A percentile compares a stretch with the other conserved stretches of the same genome.
These are phyloP conservation scores for Sorex fumeus DNA, from an alignment of 2,113 vertebrate genomes.

Conservation along the genomic window DNA sequence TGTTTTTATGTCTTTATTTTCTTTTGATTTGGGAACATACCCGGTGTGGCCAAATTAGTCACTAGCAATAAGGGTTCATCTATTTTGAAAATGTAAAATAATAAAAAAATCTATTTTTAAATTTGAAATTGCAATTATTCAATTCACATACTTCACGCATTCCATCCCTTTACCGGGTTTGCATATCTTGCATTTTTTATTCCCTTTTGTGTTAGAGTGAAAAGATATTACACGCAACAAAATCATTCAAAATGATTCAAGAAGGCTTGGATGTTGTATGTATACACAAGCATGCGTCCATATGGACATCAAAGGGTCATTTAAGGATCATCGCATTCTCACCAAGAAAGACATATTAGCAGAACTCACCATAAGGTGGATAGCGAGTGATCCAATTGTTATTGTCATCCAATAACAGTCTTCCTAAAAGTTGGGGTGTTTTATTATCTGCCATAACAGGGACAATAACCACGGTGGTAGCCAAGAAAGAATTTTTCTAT, in stretches of 20 bases:
- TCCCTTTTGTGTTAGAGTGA: conserved; percentile 13
- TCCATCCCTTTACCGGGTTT: neutral
- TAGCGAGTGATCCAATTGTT: neutral
- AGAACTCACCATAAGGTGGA: neutral
- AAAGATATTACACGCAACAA: neutral
- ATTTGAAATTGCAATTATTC: neutral
- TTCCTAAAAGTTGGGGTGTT: neutral
- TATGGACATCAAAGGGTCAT: neutral
- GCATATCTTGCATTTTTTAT: neutral
- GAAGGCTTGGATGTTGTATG: neutral
- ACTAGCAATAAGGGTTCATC: neutral
- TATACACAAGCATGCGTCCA: neutral
- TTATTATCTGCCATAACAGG: neutral
- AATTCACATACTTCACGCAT: neutral
- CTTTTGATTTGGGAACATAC: too few species aligned
- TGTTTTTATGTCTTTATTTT: too few species aligned
- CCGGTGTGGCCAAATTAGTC: neutral
- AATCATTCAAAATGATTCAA: neutral
- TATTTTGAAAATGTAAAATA: neutral
- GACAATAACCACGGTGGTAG: neutral
- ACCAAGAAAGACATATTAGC: neutral
- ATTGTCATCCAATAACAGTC: too few species aligned
- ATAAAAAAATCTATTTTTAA: neutral
- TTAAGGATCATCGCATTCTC: too few species aligned
- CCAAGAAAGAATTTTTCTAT: neutral